Percentiles rank a stretch among this genome's conserved stretches.
phyloP scores from a whole-genome alignment of 2,888 invertebrate species.

The Perizoma affinitatum region DNA sequence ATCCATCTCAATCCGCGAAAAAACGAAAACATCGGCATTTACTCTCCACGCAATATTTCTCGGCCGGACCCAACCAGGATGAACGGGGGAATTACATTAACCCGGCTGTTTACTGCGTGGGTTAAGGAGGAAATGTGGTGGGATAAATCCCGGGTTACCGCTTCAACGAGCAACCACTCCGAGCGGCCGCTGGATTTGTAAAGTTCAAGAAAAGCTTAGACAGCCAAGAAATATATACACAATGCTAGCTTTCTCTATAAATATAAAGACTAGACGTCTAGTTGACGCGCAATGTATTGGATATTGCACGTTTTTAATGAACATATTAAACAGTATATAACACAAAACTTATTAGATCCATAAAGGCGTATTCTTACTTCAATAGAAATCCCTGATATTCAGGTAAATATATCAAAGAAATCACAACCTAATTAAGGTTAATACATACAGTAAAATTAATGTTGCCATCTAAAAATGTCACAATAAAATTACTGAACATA shows the following conservation, averaged over 20 bases:
- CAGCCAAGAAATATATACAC: not conserved
- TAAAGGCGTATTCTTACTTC: too few species aligned
- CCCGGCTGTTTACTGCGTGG: slow-evolving; percentile 39
- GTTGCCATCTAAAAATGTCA: not conserved
- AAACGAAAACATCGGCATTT: slow-evolving; percentile 36
- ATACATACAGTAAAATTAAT: too few species aligned
- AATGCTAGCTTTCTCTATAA: too few species aligned
- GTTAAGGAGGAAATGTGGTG: slow-evolving; percentile 40
- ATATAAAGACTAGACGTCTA: too few species aligned
- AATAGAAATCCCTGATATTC: too few species aligned
- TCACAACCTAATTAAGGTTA: too few species aligned
- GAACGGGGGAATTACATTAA: slow-evolving; percentile 49
- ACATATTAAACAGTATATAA: too few species aligned
- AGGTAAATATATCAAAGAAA: too few species aligned
- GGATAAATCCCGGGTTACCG: slow-evolving; percentile 42
- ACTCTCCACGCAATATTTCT: slow-evolving; percentile 35
- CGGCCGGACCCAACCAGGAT: slow-evolving; percentile 41
- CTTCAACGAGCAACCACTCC: slow-evolving; percentile 28
- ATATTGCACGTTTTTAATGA: too few species aligned
- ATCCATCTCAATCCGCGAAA: slow-evolving; percentile 27
- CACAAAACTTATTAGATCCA: too few species aligned
- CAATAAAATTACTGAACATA: not conserved
- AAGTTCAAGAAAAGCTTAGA: not conserved
- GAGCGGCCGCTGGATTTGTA: slow-evolving; percentile 15
- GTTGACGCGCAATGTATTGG: too few species aligned